Percentiles rank a stretch among this genome's conserved stretches.
phyloP scores from a whole-genome alignment of 2,888 invertebrate species.

The Drosophila multiciliata region DNA sequence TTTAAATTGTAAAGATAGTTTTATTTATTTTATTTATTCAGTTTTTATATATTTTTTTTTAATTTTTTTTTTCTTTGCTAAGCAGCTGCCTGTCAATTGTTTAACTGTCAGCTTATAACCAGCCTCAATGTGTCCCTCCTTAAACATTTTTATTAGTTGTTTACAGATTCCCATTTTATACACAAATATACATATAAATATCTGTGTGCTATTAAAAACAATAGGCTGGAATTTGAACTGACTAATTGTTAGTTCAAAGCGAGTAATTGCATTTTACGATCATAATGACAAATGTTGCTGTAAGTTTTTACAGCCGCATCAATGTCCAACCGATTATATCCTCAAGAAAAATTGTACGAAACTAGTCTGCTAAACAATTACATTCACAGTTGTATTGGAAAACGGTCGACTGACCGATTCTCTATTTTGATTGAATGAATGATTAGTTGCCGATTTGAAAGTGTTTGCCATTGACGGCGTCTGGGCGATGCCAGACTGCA shows the following conservation, averaged over 20 bases:
- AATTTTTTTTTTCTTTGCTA: slow-evolving; percentile 3
- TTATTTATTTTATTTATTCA: background rate
- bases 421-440: slow-evolving; percentile 63
- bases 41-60: background rate
- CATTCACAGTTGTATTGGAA: slow-evolving; percentile 23
- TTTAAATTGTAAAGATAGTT: slow-evolving; percentile 55
- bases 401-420: slow-evolving; percentile 45
- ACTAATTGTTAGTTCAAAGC: slow-evolving; percentile 24
- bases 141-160: slow-evolving; percentile 47
- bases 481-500: slow-evolving; percentile 68
- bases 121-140: slow-evolving; percentile 57
- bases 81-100: slow-evolving; percentile 61
- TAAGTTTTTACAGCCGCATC: slow-evolving; percentile 21
- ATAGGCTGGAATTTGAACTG: slow-evolving; percentile 20
- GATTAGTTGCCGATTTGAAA: slow-evolving; percentile 43
- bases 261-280: slow-evolving; percentile 68
- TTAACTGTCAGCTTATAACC: slow-evolving; percentile 40
- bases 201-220: slow-evolving; percentile 21
- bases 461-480: slow-evolving; percentile 44
- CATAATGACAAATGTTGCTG: slow-evolving; percentile 50
- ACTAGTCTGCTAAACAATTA: slow-evolving; percentile 18
- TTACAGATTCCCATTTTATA: slow-evolving; percentile 24
- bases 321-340: slow-evolving; percentile 38
- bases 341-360: slow-evolving; percentile 50
- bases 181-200: slow-evolving; percentile 11